Percentiles rank a stretch among this genome's conserved stretches.
Evolutionary conservation across 2,888 invertebrate species (phyloP).

Genomic region (Trypoxylon attenuatum): DNA sequence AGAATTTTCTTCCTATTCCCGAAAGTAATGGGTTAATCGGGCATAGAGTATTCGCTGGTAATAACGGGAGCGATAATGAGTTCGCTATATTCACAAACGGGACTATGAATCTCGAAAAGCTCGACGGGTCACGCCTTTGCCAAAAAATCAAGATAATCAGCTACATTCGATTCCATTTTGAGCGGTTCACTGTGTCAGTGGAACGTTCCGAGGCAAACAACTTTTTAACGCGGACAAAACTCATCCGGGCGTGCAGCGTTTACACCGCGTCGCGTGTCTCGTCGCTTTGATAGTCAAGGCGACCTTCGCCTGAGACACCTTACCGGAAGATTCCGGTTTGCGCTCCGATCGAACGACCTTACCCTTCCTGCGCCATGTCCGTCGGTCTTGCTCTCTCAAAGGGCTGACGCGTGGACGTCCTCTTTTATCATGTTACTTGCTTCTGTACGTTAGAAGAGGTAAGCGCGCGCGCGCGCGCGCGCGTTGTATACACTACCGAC

Average conservation of each 20-base stretch:
- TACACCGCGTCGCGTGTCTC: conserved; percentile 2
- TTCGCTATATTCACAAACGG: neutral
- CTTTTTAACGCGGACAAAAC: conserved; percentile 27
- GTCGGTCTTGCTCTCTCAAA: conserved; percentile 6
- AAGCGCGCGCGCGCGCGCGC: no score
- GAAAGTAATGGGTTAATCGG: neutral
- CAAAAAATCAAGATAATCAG: conserved; percentile 10
- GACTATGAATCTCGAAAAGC: neutral
- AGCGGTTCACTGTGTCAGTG: conserved; percentile 24
- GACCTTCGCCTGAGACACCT: conserved; percentile 23
- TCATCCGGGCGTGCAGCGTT: conserved; percentile 13
- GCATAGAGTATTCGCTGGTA: neutral
- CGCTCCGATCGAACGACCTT: conserved; percentile 20
- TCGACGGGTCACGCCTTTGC: conserved; percentile 4
- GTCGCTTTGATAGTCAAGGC: conserved; percentile 12
- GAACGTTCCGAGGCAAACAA: conserved; percentile 40
- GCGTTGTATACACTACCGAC: neutral
- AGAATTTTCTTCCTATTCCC: neutral
- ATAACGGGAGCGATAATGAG: neutral
- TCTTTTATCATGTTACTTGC: no score
- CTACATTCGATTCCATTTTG: neutral
- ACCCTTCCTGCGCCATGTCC: conserved; percentile 6
- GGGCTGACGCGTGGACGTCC: no score
- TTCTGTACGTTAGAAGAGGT: no score
- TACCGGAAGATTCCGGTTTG: conserved; percentile 31